These are phyloP conservation scores for Dissostichus mawsoni DNA, from an alignment of 2,113 vertebrate genomes.

Conservation along the genomic window DNA sequence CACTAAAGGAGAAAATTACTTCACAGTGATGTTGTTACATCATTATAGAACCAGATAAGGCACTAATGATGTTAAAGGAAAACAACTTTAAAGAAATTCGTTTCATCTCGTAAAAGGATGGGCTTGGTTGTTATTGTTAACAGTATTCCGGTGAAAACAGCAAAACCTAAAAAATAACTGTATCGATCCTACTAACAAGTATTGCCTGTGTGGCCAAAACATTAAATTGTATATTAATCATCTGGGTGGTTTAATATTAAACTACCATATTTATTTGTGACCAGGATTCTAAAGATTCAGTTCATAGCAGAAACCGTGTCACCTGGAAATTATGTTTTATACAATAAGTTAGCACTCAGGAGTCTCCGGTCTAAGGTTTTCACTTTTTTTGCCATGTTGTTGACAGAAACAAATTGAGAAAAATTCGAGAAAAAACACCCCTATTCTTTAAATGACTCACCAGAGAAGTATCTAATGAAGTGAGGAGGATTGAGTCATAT, in stretches of 20 bases:
- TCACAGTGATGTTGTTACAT: constrained; percentile 11
- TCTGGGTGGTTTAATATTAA: no score
- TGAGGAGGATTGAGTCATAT: background rate
- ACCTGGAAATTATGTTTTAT: no score
- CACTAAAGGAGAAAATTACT: background rate
- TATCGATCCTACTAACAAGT: background rate
- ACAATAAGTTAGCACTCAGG: no score
- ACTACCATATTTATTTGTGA: no score
- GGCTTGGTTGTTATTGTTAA: background rate
- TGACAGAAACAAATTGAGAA: background rate
- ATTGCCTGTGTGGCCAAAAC: background rate
- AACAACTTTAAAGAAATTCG: background rate
- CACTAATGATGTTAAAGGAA: background rate
- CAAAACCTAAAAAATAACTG: background rate
- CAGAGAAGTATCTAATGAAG: constrained; percentile 2
- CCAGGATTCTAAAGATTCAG: no score
- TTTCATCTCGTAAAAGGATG: background rate
- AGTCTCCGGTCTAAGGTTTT: no score
- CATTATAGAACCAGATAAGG: constrained; percentile 6
- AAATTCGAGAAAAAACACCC: background rate
- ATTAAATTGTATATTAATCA: no score
- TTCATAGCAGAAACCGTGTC: no score
- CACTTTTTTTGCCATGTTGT: no score
- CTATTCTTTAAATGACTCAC: background rate
- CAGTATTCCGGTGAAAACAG: background rate